Evolutionary conservation across 1,140 invertebrate genomes (phyloP).

Genomic region (Pseudomyrmex gracilis): DNA sequence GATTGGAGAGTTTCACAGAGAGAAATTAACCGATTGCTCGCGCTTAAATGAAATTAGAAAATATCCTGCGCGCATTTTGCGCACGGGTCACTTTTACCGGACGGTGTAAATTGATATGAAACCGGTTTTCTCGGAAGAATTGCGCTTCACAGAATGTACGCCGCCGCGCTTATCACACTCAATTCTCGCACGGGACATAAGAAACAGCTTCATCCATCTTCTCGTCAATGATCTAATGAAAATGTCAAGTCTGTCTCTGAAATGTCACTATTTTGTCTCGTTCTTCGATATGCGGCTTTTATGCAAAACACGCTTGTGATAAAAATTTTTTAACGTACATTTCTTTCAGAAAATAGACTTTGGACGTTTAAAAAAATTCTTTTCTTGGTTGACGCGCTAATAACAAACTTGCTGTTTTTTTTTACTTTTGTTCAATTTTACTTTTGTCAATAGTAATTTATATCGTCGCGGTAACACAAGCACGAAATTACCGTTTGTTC

Average conservation of each 20-base stretch:
- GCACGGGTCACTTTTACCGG: constrained; percentile 40
- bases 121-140: constrained; percentile 46
- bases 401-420: neutral
- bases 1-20: constrained; percentile 6
- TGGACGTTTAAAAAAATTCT: neutral
- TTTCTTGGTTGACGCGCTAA: neutral
- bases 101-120: constrained; percentile 39
- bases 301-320: no score
- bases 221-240: neutral
- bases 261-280: no score
- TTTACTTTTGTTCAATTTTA: neutral
- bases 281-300: no score
- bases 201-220: constrained; percentile 13
- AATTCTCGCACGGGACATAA: neutral
- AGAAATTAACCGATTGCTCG: constrained; percentile 39
- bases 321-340: no score
- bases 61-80: neutral
- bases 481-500: constrained; percentile 29
- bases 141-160: neutral
- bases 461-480: neutral
- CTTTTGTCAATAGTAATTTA: neutral
- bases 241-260: neutral
- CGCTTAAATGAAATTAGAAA: constrained; percentile 22
- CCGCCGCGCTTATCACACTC: neutral
- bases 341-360: neutral